Percentiles rank a stretch among this genome's conserved stretches.
These are phyloP conservation scores for Bombus breviceps DNA, from an alignment of 1,140 invertebrate species.

Conservation along the genomic window DNA sequence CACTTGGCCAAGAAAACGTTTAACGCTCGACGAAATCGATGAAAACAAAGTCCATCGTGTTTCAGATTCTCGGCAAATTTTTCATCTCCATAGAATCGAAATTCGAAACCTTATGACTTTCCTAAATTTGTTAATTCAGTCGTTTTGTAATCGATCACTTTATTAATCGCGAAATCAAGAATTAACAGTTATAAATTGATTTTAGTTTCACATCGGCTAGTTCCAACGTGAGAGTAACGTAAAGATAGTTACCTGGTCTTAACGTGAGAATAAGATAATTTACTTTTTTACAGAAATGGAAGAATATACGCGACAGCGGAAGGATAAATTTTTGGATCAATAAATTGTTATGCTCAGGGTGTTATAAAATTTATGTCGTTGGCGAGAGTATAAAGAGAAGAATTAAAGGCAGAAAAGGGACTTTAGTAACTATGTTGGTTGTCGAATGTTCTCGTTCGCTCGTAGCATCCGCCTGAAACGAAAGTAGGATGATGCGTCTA, in stretches of 20 bases:
- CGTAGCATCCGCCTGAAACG: slow-evolving; percentile 63
- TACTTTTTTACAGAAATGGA: background rate
- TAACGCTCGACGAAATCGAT: slow-evolving; percentile 61
- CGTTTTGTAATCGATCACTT: background rate
- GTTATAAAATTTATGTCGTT: background rate
- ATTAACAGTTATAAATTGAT: no score
- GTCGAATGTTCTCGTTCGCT: slow-evolving; percentile 23
- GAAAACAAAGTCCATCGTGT: slow-evolving; percentile 17
- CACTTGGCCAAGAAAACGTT: slow-evolving; percentile 57
- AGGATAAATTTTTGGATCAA: background rate
- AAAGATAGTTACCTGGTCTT: no score
- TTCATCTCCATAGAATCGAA: no score
- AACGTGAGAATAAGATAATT: no score
- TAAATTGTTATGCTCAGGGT: background rate
- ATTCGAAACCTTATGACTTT: background rate
- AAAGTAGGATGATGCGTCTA: slow-evolving; percentile 66
- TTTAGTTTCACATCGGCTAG: no score
- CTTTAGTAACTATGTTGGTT: no score
- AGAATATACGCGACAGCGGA: background rate
- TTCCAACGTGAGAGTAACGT: no score
- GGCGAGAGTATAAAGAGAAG: background rate
- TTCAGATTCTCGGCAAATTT: background rate
- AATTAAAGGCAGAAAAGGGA: background rate
- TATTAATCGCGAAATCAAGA: no score
- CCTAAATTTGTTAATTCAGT: background rate